Conservation (phyloP, 2,797 vertebrate species). For the Podarcis lilfordi region DNA sequence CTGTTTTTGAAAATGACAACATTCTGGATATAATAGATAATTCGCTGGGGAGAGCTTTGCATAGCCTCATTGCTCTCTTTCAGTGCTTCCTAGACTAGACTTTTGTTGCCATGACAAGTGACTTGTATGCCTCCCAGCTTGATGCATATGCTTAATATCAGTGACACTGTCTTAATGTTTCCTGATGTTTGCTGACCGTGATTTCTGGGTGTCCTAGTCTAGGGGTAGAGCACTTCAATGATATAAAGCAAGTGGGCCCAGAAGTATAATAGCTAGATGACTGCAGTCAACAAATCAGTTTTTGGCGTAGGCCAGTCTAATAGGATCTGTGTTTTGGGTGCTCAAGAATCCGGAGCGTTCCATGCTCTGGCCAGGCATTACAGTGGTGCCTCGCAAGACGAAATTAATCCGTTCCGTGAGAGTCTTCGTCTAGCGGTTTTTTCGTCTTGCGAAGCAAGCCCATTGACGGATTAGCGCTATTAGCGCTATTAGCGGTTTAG, state of each 20-base stretch:
- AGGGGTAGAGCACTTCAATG: background rate
- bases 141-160: background rate
- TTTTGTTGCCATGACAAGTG: background rate
- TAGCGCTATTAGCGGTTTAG: too few relatives aligned
- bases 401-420: too few relatives aligned
- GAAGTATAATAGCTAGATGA: background rate
- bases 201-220: background rate
- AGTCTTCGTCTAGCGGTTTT: too few relatives aligned
- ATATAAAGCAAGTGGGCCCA: background rate
- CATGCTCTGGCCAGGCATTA: background rate
- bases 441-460: too few relatives aligned
- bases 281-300: background rate
- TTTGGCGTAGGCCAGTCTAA: background rate
- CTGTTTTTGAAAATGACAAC: background rate
- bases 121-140: background rate
- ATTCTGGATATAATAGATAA: background rate
- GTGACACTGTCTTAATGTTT: background rate
- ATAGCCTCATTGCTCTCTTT: background rate
- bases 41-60: background rate
- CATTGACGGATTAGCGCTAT: too few relatives aligned
- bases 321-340: background rate
- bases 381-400: too few relatives aligned
- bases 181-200: background rate
- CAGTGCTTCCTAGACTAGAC: background rate
- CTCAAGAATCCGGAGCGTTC: background rate